phyloP scores from a whole-genome alignment of 2,113 vertebrate species.

The Hippocampus barbouri region DNA sequence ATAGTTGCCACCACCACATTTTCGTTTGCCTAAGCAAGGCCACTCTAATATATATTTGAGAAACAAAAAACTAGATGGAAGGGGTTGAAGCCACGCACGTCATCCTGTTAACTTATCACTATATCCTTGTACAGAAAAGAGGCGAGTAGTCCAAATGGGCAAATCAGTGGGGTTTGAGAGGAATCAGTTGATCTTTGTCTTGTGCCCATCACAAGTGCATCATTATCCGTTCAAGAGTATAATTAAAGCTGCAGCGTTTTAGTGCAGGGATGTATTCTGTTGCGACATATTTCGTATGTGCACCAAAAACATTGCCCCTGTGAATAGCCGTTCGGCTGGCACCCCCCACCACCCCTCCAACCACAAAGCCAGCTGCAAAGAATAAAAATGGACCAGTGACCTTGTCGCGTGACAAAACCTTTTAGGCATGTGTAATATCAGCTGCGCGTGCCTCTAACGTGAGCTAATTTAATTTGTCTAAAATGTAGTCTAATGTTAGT shows the following conservation, averaged over 20 bases:
- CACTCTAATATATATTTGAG: not conserved
- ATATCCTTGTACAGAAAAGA: not conserved
- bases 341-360: constrained; percentile 9
- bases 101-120: too few species aligned
- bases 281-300: constrained; percentile 28
- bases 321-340: constrained; percentile 43
- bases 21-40: not conserved
- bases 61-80: not conserved
- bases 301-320: constrained; percentile 32
- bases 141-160: not conserved
- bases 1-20: not conserved
- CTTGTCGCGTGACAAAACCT: constrained; percentile 55
- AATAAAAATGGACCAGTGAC: constrained; percentile 50
- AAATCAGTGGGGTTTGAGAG: constrained; percentile 11
- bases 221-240: constrained; percentile 30
- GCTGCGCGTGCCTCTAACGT: constrained; percentile 50
- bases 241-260: constrained; percentile 45
- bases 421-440: constrained; percentile 49
- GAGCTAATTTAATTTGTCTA: constrained; percentile 61
- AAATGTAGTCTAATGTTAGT: constrained; percentile 42
- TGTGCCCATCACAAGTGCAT: constrained; percentile 20
- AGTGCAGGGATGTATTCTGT: constrained; percentile 28
- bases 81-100: too few species aligned
- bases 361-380: constrained; percentile 48
- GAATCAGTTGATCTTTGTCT: constrained; percentile 39